These are phyloP conservation scores for Nipponacmea schrenckii DNA, from an alignment of 2,888 invertebrate species.

Conservation along the genomic window DNA sequence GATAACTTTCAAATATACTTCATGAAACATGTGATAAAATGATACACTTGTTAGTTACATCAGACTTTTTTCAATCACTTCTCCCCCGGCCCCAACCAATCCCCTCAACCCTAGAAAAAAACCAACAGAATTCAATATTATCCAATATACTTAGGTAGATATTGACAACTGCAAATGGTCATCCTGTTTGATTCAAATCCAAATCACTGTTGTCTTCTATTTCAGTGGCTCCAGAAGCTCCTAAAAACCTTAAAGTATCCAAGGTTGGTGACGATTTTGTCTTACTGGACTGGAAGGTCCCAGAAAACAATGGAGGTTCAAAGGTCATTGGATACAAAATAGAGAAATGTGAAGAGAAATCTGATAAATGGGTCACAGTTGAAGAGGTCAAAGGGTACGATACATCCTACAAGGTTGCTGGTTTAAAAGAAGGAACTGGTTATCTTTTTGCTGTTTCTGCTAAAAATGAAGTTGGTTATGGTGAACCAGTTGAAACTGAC, in stretches of 20 bases:
- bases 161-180: too few relatives aligned
- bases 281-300: slow-evolving; percentile 47
- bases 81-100: too few relatives aligned
- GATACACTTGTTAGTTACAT: too few relatives aligned
- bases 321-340: slow-evolving; percentile 50
- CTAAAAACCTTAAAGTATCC: slow-evolving; percentile 37
- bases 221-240: slow-evolving; percentile 61
- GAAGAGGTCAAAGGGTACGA: slow-evolving; percentile 35
- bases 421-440: slow-evolving; percentile 41
- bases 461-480: slow-evolving; percentile 48
- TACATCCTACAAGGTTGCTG: slow-evolving; percentile 36
- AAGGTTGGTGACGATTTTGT: slow-evolving; percentile 42
- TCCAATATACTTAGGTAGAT: too few relatives aligned
- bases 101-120: too few relatives aligned
- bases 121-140: too few relatives aligned
- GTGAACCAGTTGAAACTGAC: slow-evolving; percentile 37
- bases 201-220: too few relatives aligned
- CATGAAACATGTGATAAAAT: too few relatives aligned
- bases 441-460: slow-evolving; percentile 61
- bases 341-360: slow-evolving; percentile 36
- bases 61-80: too few relatives aligned
- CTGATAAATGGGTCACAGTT: slow-evolving; percentile 40
- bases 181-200: too few relatives aligned
- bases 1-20: too few relatives aligned
- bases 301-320: slow-evolving; percentile 44